Evolutionary conservation across 2,888 invertebrate genomes (phyloP).

Genomic region (Acleris holmiana): DNA sequence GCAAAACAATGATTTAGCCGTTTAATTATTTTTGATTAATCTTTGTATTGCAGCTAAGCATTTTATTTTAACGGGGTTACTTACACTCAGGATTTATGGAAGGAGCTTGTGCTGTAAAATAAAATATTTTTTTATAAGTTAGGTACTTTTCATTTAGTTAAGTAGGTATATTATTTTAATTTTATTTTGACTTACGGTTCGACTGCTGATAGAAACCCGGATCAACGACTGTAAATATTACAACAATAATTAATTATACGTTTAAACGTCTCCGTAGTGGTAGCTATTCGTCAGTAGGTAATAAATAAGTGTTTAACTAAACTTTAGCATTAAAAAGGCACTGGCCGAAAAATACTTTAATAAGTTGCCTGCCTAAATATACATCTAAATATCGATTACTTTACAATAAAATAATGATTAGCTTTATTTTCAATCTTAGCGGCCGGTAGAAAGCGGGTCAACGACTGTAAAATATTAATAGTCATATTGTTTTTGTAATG

Average conservation of each 20-base stretch:
- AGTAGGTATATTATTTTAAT: neutral
- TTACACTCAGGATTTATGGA: constrained; percentile 4
- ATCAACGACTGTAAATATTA: constrained; percentile 13
- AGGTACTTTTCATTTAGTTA: neutral
- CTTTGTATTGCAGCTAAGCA: too few species aligned
- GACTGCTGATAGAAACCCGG: constrained; percentile 14
- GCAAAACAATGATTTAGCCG: too few species aligned
- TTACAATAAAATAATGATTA: too few species aligned
- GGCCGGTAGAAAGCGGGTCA: constrained; percentile 18
- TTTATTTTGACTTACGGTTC: constrained; percentile 11
- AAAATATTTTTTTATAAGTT: neutral
- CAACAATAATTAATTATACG: neutral
- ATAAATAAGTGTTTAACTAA: too few species aligned
- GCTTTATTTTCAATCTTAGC: neutral
- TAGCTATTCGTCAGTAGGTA: too few species aligned
- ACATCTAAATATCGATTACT: too few species aligned
- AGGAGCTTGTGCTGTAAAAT: constrained; percentile 15
- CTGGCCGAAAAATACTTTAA: too few species aligned
- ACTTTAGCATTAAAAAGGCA: too few species aligned
- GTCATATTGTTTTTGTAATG: neutral
- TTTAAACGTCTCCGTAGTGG: too few species aligned
- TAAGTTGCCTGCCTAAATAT: too few species aligned
- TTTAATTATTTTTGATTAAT: too few species aligned
- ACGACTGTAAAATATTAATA: neutral
- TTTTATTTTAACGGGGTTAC: constrained; percentile 1